Base-by-base conservation (phyloP, 2,888 invertebrate species). In the Lutraria lutraria region DNA sequence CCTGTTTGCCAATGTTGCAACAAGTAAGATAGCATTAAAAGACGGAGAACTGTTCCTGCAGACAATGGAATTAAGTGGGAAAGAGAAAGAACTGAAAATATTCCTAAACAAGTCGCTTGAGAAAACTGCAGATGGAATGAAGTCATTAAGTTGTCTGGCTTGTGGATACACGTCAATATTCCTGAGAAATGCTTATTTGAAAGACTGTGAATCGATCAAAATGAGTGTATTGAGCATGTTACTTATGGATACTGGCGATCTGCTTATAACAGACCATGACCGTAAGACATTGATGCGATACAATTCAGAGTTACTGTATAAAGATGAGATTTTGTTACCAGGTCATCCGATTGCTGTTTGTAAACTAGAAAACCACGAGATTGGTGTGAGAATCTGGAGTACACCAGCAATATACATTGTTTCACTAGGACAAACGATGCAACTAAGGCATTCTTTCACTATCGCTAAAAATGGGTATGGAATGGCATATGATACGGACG, bases 41-140 rank as follows among this genome's bases (percentile, higher is more conserved):
- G 83, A 83, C n/a, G 83, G 83, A 15, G 83, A 83, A 83, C 43
- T 68, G 16, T 25, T 83, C 6, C 25, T 83, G 8, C 25, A 52
- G 25, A 68, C 63, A 16, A 83, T 83, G 83, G 34, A 13, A 63
- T 52, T 15, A 68, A 83, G 13, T 83, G n/a, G 83, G 83, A 68
- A 25, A 43, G 43, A 68, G 31, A n/a, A n/a, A n/a, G n/a, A n/a
- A n/a, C n/a, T n/a, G n/a, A n/a, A n/a, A n/a, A n/a, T n/a, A n/a
- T n/a, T n/a, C n/a, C n/a, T n/a, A n/a, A n/a, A n/a, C n/a, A n/a
- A n/a, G n/a, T n/a, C n/a, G n/a, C n/a, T n/a, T n/a, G n/a, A n/a
- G n/a, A n/a, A n/a, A n/a, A n/a, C n/a, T n/a, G n/a, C n/a, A n/a
- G n/a, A n/a, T n/a, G n/a, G n/a, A n/a, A n/a, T n/a, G n/a, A n/a